Conservation (phyloP, 2,888 invertebrate species). For the Rhagonycha fulva region DNA sequence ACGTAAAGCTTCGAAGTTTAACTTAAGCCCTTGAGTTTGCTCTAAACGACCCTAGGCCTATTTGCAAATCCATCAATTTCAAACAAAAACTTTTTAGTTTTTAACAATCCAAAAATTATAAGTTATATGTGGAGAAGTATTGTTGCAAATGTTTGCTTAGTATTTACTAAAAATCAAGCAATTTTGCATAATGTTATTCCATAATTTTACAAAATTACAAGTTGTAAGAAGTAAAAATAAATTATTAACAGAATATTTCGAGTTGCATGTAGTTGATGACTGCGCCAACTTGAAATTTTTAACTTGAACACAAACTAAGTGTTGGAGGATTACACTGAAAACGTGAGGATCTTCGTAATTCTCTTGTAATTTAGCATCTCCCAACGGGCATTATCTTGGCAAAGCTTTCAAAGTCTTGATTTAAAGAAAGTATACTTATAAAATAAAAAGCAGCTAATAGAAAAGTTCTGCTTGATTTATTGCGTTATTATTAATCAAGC, state of each 20-base stretch:
- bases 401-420: slow-evolving; percentile 7
- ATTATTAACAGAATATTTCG: background rate
- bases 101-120: background rate
- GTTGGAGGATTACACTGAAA: slow-evolving; percentile 12
- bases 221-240: background rate
- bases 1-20: background rate
- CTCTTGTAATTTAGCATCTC: slow-evolving; percentile 20
- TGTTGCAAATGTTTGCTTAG: background rate
- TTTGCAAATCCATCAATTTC: background rate
- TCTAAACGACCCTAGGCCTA: background rate
- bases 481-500: background rate
- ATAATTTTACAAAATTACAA: background rate
- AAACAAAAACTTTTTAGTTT: background rate
- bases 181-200: background rate
- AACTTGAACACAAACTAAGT: slow-evolving; percentile 18
- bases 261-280: background rate
- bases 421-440: slow-evolving; percentile 5
- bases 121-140: background rate
- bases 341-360: slow-evolving; percentile 18
- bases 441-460: background rate
- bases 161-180: no score
- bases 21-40: background rate
- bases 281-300: slow-evolving; percentile 10
- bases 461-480: background rate
- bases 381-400: slow-evolving; percentile 14